These are phyloP conservation scores for Sorex maritimensis DNA, from an alignment of 2,797 vertebrate genomes.

Conservation along the genomic window DNA sequence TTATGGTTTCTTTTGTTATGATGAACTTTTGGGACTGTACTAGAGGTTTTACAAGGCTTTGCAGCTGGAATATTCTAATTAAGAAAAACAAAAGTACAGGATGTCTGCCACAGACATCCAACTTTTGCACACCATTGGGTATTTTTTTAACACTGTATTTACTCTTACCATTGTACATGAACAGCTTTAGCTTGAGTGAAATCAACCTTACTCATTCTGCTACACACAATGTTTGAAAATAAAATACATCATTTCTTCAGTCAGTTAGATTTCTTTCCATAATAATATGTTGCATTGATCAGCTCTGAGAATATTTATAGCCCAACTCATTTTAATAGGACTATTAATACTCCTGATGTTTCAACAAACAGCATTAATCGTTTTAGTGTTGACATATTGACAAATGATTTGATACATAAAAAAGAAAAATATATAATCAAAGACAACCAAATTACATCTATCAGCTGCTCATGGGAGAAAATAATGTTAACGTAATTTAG, in stretches of 20 bases:
- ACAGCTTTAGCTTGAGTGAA: conserved; percentile 9
- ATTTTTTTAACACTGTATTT: conserved; percentile 19
- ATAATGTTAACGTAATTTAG: conserved; percentile 73
- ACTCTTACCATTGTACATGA: background rate
- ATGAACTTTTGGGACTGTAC: background rate
- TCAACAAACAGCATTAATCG: conserved; percentile 66
- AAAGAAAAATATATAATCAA: conserved; percentile 77
- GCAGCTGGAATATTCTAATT: conserved; percentile 2
- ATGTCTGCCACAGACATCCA: background rate
- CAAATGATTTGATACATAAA: conserved; percentile 68
- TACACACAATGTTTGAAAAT: background rate
- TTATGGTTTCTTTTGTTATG: background rate
- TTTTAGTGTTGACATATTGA: conserved; percentile 79
- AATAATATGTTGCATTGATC: conserved; percentile 52
- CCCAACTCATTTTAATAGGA: conserved; percentile 64
- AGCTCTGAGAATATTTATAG: conserved; percentile 70
- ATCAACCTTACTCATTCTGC: conserved; percentile 3
- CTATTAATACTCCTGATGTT: conserved; percentile 75
- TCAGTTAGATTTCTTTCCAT: conserved; percentile 35
- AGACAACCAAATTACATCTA: conserved; percentile 72
- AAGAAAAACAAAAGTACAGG: background rate
- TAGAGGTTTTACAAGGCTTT: background rate
- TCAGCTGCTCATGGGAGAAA: conserved; percentile 63
- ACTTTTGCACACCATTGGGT: background rate
- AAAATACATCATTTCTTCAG: conserved; percentile 53